Evolutionary conservation across 1,140 invertebrate genomes (phyloP), one percentile per base, ranked within the genome.

Genomic region (Pentalonia nigronervosa): DNA sequence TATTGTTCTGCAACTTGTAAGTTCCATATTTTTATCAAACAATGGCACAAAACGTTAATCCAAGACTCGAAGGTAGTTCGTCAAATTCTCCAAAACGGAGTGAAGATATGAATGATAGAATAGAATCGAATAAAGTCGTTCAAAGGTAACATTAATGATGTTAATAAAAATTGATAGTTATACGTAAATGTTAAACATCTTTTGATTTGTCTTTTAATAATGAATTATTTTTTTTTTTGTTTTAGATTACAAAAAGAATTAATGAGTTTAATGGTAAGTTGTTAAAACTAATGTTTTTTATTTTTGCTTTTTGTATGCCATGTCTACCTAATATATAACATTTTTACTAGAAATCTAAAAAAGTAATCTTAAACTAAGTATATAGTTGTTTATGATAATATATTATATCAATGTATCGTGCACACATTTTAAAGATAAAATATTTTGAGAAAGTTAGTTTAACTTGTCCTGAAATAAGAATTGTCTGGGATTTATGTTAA

Each of bases 21-120:
- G 14, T 91, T 91, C 9, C 30, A 67, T 30, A 90, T 48, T 90
- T 17, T 45, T 34, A n/a, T 91, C 76, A 90, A 47, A 83, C 21
- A 95, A 98, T 98, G 97, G 97, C 97, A 95, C 97, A 98, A 95
- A 98, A 98, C 96, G 96, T 98, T 94, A 97, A 97, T 95, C 97
- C 97, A 93, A 97, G 97, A 95, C 96, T 96, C 94, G 96, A 97
- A 8, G 76, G 94, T 93, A 96, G 96, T 94, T 96, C 96, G 94
- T 96, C 96, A 91, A 96, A 96, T 94, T 96, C 96, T 90, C 95
- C 96, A 60, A 98, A 98, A 96, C 97, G 97, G 91, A 97, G 96
- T 94, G 97, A 97, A 94, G 97, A 97, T 94, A 96, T 95, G 94
- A 97, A 96, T 94, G 96, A 96, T 94, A 95, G 96, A 95, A 96